Evolutionary conservation across 2,113 vertebrate genomes (phyloP), one percentile per base, ranked within the genome.

Genomic region (Ochotona princeps): DNA sequence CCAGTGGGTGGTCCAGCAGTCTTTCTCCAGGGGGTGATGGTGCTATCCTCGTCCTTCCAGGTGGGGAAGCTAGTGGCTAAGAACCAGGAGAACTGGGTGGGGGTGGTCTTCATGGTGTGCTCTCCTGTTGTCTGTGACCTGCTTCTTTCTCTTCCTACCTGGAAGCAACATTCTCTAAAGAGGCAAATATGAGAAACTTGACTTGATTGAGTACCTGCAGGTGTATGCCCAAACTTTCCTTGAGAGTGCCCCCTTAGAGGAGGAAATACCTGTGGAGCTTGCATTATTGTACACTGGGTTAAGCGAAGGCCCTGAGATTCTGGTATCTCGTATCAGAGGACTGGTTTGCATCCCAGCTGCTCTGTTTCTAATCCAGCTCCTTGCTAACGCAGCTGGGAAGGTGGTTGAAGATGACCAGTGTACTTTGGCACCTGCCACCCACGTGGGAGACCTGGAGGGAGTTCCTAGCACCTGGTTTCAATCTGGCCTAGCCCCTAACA

Each of bases 31-130:
- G 30, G 81, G 38, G 14, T 47, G 32, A 69, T 78, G 49, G 20
- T 15, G n/a, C 54, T 35, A 5, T 8, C 18, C 8, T 87, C n/a
- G 8, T 67, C 51, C 13, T 54, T 26, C 12, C 17, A 7, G 15
- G 35, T 8, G 23, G 49, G 9, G 8, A 54, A 14, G n/a, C 6
- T 7, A 3, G 49, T 12, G 51, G 1, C 1, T 0, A n/a, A n/a
- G 8, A 21, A 47, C 15, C 75, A 54, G 61, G 78, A 49, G 13
- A 47, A 14, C 9, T 28, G 51, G 26, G 1, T 49, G 21, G 54
- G 32, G 17, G 8, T 92, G 1, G 4, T 44, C 61, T 32, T 44
- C 61, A 44, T n/a, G 10, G 7, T 21, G 23, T 0, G 1, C 38
- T 65, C 20, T 38, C 6, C 21, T 28, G 47, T 6, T 30, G 32